Base-by-base conservation (phyloP, 2,113 vertebrate species). In the Megaleporinus macrocephalus region DNA sequence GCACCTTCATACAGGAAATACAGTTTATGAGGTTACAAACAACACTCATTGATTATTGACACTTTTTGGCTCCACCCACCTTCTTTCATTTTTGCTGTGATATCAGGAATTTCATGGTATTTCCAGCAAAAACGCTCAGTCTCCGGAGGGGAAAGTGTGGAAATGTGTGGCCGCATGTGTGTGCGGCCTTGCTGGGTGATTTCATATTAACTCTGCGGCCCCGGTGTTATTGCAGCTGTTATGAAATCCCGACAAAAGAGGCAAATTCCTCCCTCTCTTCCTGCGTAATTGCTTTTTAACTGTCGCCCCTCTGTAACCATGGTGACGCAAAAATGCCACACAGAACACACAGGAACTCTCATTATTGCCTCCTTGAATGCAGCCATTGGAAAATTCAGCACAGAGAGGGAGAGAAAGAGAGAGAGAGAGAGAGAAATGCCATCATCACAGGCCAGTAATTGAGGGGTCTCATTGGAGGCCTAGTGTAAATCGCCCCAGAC, bases 171-270 rank as follows among this genome's bases (percentile, higher is more conserved):
- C 68, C 11, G 76, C 33, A 24, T 16, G 51, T 73, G 55, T 57
- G 55, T 26, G 36, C 74, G 89, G 95, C 91, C 94, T 94, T 93
- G 94, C 95, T 93, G 93, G 91, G 93, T 92, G 94, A 90, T 94
- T 94, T 93, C 93, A 90, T 91, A 91, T 92, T 94, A 91, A 91
- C 92, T 92, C 89, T 91, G 91, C 88, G 93, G 86, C 91, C 88
- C 82, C 89, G 86, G 80, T 96, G 94, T 96, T 96, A 93, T 95
- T 95, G 93, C 94, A 95, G 95, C 95, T 96, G 96, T 94, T 94
- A 93, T 90, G 90, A 95, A 94, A 95, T 94, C 90, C 94, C 94
- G 93, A 96, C 94, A 95, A 96, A 95, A 92, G 92, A 90, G 93
- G 93, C 90, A 88, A 91, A 92, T 94, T 95, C 94, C 93, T 92